Conservation (phyloP, 2,113 vertebrate genomes). For the Oreotragus oreotragus region DNA sequence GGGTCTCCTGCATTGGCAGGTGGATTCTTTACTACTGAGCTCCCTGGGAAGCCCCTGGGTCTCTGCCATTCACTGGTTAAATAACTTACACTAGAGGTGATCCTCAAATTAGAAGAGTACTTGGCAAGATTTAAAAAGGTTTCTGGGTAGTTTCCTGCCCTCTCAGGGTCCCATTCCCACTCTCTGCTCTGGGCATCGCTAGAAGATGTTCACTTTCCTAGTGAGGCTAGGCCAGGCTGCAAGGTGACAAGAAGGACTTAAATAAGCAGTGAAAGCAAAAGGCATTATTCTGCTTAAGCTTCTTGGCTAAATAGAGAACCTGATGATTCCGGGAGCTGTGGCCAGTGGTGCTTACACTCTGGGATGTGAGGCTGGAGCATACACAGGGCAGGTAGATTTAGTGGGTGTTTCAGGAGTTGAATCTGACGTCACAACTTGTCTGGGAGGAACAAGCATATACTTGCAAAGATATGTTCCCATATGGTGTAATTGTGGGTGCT, state of each 20-base stretch:
- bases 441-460: conserved; percentile 44
- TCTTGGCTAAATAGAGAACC: background rate
- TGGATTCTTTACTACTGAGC: background rate
- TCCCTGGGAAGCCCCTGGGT: background rate
- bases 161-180: background rate
- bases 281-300: background rate
- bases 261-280: conserved; percentile 32
- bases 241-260: background rate
- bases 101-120: background rate
- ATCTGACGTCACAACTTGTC: conserved; percentile 64
- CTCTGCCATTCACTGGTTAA: background rate
- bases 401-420: conserved; percentile 30
- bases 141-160: background rate
- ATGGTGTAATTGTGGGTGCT: conserved; percentile 63
- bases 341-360: background rate
- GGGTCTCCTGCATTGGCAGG: background rate
- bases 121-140: background rate
- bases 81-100: background rate
- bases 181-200: background rate
- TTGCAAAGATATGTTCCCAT: conserved; percentile 64
- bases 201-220: background rate
- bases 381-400: conserved; percentile 6
- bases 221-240: background rate
- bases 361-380: background rate
- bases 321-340: background rate